Percentiles rank a stretch among this genome's conserved stretches.
phyloP scores from a whole-genome alignment of 1,140 invertebrate genomes.

The Diprion similis region DNA sequence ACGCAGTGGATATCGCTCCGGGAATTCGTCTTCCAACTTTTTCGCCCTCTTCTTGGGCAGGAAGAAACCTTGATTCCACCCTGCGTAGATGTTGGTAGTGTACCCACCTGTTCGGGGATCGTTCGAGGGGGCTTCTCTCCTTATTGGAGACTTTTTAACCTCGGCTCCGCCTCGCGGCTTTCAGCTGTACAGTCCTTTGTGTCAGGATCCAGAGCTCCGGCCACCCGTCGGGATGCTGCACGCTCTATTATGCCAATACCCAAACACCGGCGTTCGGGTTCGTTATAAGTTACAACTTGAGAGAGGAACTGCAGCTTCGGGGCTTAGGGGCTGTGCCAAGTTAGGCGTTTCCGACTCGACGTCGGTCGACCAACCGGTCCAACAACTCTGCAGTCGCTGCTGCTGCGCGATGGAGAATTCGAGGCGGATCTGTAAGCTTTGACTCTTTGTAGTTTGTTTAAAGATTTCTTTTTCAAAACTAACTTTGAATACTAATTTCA shows the following conservation, averaged over 20 bases:
- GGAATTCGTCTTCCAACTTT: too few relatives aligned
- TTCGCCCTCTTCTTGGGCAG: too few relatives aligned
- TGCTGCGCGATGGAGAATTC: background rate
- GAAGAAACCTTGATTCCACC: too few relatives aligned
- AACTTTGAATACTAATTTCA: too few relatives aligned
- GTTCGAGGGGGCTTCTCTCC: background rate
- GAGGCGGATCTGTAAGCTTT: too few relatives aligned
- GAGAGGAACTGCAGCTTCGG: background rate
- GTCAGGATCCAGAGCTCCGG: too few relatives aligned
- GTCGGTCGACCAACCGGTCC: background rate
- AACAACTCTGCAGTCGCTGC: background rate
- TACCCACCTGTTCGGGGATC: background rate
- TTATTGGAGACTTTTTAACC: conserved; percentile 1
- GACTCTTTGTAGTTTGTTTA: too few relatives aligned
- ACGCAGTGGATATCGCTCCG: too few relatives aligned
- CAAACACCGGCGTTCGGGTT: background rate
- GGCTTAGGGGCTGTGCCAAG: background rate
- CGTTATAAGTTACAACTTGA: background rate
- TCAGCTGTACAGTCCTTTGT: too few relatives aligned
- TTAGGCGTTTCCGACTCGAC: background rate
- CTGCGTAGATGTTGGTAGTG: too few relatives aligned
- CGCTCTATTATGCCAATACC: background rate
- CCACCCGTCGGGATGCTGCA: background rate
- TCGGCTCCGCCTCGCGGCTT: background rate
- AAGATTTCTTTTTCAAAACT: too few relatives aligned